Evolutionary conservation across 1,140 invertebrate species (phyloP).

Genomic region (Pteromalus puparum): DNA sequence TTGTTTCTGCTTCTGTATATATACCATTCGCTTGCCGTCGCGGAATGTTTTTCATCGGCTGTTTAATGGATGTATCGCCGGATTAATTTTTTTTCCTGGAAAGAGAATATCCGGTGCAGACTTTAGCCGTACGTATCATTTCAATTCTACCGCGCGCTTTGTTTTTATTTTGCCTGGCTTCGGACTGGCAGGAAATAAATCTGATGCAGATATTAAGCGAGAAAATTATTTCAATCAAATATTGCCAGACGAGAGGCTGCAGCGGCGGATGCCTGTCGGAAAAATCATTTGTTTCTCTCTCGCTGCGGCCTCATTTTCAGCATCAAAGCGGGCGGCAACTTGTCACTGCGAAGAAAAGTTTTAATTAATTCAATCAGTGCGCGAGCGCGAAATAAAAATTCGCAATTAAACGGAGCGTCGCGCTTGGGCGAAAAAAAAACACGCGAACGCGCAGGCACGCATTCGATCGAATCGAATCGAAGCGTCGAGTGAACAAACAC

Average conservation of each 20-base stretch:
- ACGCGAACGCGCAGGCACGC: too few relatives aligned
- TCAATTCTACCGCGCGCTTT: too few relatives aligned
- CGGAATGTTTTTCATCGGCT: too few relatives aligned
- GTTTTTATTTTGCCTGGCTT: too few relatives aligned
- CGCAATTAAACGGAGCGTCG: background rate
- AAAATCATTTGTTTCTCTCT: background rate
- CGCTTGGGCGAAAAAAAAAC: background rate
- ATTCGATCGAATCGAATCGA: background rate
- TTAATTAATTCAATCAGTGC: slow-evolving; percentile 37
- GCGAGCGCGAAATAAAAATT: background rate
- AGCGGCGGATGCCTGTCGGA: background rate
- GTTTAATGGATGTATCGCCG: too few relatives aligned
- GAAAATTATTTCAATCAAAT: background rate
- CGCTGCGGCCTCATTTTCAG: background rate
- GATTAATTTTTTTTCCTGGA: too few relatives aligned
- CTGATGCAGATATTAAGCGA: background rate
- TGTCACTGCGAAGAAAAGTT: background rate
- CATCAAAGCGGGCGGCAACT: background rate
- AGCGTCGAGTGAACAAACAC: background rate
- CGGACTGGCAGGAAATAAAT: too few relatives aligned
- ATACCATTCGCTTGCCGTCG: too few relatives aligned
- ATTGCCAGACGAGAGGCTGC: background rate
- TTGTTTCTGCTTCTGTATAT: background rate
- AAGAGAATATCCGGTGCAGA: too few relatives aligned
- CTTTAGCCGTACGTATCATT: too few relatives aligned